Evolutionary conservation across 2,888 invertebrate species (phyloP), one percentile per base, ranked within the genome.

Genomic region (Oscheius sp.): DNA sequence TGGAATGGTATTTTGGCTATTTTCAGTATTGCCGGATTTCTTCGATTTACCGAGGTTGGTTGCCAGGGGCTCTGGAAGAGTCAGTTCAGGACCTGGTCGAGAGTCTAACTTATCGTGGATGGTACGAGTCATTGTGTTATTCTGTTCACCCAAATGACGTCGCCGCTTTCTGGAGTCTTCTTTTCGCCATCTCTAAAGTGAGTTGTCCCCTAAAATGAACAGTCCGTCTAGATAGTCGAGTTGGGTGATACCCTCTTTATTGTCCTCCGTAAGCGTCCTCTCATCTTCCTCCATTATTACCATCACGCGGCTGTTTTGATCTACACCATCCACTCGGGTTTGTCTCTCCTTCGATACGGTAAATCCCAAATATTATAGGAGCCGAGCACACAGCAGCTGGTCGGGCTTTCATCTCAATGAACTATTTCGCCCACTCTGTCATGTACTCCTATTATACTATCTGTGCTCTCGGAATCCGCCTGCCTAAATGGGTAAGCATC

Each of bases 361-460:
- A n/a, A n/a, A 49, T 21, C 13, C 25, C 45, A 13, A 49, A 25
- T 13, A 16, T 63, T 43, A 23, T 49, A 84, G 85, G 86, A 23
- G 86, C 88, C 49, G 88, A 88, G 61, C 86, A 88, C 76, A 87
- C 86, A 7, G 87, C 88, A 1, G 77, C 88, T 18, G 88, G 88
- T 18, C 75, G 87, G 41, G 84, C 84, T 16, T 88, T 86, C 76
- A 87, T 88, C 68, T 88, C 89, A 2, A 90, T 91, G 90, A 91
- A 91, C 84, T 91, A 89, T 76, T 84, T 89, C 3, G 90, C 90
- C 1, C 91, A 91, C 81, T 89, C 90, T 5, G 85, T 90, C 61
- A 91, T 91, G 91, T 91, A 91, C 84, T 85, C 89, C 0, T 91
- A 91, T 83, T 91, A 91, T 83, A 88, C 90, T 41, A 78, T 90